Base-by-base conservation (phyloP, 2,888 invertebrate species). In the Microplitis manilae region DNA sequence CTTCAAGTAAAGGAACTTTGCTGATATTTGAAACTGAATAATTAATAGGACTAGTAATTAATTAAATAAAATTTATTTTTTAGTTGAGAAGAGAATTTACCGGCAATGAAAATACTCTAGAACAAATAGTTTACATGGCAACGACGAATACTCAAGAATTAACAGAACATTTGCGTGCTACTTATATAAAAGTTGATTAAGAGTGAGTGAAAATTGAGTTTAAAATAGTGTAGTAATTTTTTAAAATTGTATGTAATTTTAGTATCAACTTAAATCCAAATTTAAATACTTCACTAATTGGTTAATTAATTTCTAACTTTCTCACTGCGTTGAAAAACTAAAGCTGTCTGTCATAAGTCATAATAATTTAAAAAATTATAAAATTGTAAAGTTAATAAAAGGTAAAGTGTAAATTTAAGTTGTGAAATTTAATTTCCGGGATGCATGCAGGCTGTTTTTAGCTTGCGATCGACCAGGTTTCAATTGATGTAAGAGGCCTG, bases 121-220 rank as follows among this genome's bases (percentile, higher is more conserved):
- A 92, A 82, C 87, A 92, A 1, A 87, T 87, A 38, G 71, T 93
- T 7, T 90, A 81, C 62, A 93, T 93, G 93, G 92, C 91, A 64
- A 93, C 93, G 0, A 90, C 91, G n/a, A 90, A 86, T 6, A 92
- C 91, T 8, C 90, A 91, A 0, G 83, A 84, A 59, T 65, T 93
- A 76, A 91, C 91, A 1, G 91, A 92, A 81, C 93, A 93, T 89
- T 89, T 93, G 72, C 89, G 88, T 70, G 92, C 92, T 5, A 86
- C 90, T 62, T 93, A 93, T 85, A 88, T 86, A 8, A 92, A 89
- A 83, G 82, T 86, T 70, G 20, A 59, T 15, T 4, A 39, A n/a
- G 39, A 78, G 71, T 79, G 80, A 79, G 40, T 5, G 17, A 15
- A n/a, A 41, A 68, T 40, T 9, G 15, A 60, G 17, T 30, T 17